Evolutionary conservation across 2,113 vertebrate genomes (phyloP), one percentile per base, ranked within the genome.

Genomic region (Urocolius indicus): DNA sequence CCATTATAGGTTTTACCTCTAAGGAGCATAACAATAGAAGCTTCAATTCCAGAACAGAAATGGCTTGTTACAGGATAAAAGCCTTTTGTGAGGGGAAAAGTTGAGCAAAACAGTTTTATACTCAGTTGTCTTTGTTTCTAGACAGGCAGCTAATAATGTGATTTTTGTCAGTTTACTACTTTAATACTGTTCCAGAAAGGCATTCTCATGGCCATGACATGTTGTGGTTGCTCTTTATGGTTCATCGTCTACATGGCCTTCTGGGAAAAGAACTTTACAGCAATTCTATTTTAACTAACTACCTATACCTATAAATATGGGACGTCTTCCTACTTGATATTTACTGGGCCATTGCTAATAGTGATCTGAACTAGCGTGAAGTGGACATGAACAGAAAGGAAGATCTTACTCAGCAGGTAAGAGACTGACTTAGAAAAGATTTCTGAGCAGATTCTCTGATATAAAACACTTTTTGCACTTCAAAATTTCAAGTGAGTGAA

Each of bases 241-340:
- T 90, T 95, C 80, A 57, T 95, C 84, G 89, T 84, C 90, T 94
- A 59, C 1, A 1, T 88, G 74, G 87, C 78, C 41, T 94, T 95
- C 96, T 97, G 96, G 97, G 81, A 96, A 98, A 97, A 97, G 94
- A 96, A 66, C 67, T 90, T 94, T 30, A 58, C 86, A 95, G 96
- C 93, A 97, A 92, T 93, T 94, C 92, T 91, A 30, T 88, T 93
- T 95, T 87, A 95, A 67, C 55, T 79, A 34, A 79, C 79, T 91
- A 80, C 26, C 62, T 86, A 11, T 43, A 52, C 54, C 96, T 98
- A 98, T 98, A 98, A 98, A 98, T 98, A 97, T 4, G 10, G 91
- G 71, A 52, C 54, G 43, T 66, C 48, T 71, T 96, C 83, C 95
- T 88, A 36, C 63, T 74, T 46, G 54, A 19, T 34, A 57, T 87